Percentiles rank a stretch among this genome's conserved stretches.
Evolutionary conservation across 2,797 vertebrate genomes (phyloP).

Genomic region (Aeoliscus strigatus): DNA sequence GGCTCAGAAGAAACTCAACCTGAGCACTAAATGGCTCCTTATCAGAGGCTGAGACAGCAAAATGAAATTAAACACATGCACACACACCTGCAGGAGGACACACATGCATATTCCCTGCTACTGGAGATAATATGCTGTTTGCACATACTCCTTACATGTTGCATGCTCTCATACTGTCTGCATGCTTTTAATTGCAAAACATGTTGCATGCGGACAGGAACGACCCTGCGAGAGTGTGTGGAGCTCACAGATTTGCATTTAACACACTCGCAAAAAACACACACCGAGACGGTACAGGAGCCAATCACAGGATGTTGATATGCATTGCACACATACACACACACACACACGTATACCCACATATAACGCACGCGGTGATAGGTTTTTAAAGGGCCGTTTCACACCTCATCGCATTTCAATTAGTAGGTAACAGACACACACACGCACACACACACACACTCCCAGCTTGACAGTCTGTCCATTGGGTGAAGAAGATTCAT

Average conservation of each 20-base stretch:
- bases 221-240: background rate
- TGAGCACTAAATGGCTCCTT: constrained; percentile 63
- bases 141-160: too few relatives aligned
- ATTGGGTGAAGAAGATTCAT: constrained; percentile 70
- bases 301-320: constrained; percentile 5
- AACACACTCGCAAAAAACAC: constrained; percentile 1
- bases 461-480: constrained; percentile 66
- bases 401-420: constrained; percentile 76
- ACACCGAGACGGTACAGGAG: background rate
- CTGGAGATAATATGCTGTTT: too few relatives aligned
- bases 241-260: constrained; percentile 30
- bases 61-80: constrained; percentile 49
- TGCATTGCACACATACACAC: constrained; percentile 15
- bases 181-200: too few relatives aligned
- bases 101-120: too few relatives aligned
- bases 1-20: constrained; percentile 58
- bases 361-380: constrained; percentile 60
- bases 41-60: constrained; percentile 62
- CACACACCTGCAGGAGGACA: too few relatives aligned
- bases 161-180: too few relatives aligned
- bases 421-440: constrained; percentile 62
- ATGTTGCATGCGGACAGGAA: too few relatives aligned
- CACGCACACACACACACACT: constrained; percentile 30
- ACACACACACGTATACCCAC: constrained; percentile 24
- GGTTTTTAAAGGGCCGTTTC: constrained; percentile 72